These are phyloP conservation scores for Pantala flavescens DNA, from an alignment of 1,140 invertebrate genomes.

Conservation along the genomic window DNA sequence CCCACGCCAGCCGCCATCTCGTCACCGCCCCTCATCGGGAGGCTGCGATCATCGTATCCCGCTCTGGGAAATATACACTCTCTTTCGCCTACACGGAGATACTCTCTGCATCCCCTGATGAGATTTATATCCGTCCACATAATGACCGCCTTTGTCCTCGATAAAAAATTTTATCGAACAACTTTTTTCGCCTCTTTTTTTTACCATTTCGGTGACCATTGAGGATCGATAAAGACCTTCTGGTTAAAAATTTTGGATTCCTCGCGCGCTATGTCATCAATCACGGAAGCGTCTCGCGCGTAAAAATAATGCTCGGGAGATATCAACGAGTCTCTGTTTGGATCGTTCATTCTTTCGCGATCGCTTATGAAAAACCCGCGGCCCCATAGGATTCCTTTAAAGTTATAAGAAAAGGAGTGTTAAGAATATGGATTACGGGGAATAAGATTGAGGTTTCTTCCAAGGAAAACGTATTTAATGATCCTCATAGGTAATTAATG, in stretches of 20 bases:
- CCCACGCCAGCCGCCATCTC: background rate
- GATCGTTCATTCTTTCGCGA: too few species aligned
- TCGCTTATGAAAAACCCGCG: too few species aligned
- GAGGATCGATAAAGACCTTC: background rate
- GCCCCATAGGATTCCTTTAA: too few species aligned
- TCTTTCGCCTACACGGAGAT: background rate
- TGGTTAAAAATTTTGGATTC: background rate
- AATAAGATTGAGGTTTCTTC: too few species aligned
- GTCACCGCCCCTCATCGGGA: slow-evolving; percentile 1
- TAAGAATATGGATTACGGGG: too few species aligned
- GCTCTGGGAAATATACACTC: background rate
- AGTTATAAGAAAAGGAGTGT: too few species aligned
- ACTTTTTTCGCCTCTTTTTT: too few species aligned
- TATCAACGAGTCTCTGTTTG: too few species aligned
- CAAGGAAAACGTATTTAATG: too few species aligned
- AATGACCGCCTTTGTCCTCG: slow-evolving; percentile 7
- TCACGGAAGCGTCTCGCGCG: too few species aligned
- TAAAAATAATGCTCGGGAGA: too few species aligned
- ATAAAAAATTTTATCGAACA: background rate
- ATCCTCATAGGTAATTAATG: too few species aligned
- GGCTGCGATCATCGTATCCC: background rate
- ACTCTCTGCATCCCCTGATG: background rate
- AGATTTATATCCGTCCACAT: slow-evolving; percentile 2
- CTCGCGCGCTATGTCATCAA: background rate
- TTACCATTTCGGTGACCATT: background rate